Conservation (phyloP, 2,888 invertebrate species). For the Sminthurides aquaticus region DNA sequence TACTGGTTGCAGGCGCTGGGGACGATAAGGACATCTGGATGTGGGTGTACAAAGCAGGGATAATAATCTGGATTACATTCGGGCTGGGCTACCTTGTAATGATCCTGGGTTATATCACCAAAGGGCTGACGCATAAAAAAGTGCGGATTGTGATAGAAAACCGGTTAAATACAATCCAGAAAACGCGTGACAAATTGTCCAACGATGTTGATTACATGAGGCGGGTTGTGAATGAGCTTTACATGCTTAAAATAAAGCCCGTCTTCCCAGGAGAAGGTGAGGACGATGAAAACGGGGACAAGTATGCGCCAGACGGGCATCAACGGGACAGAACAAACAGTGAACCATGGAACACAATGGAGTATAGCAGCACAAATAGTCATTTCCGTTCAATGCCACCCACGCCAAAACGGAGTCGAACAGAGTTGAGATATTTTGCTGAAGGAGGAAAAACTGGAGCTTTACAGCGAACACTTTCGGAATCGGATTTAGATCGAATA, state of each 20-base stretch:
- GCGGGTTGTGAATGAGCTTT: slow-evolving; percentile 70
- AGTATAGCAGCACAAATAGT: slow-evolving; percentile 24
- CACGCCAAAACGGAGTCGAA: slow-evolving; percentile 1
- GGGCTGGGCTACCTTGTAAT: slow-evolving; percentile 85
- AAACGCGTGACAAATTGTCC: slow-evolving; percentile 52
- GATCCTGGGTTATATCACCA: slow-evolving; percentile 77
- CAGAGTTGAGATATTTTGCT: neutral
- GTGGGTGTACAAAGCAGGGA: slow-evolving; percentile 67
- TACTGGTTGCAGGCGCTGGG: slow-evolving; percentile 38
- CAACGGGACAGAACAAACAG: slow-evolving; percentile 12
- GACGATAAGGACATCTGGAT: slow-evolving; percentile 41
- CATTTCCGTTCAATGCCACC: slow-evolving; percentile 44
- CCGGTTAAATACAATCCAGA: slow-evolving; percentile 31
- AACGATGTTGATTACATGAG: slow-evolving; percentile 66
- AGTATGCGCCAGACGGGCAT: slow-evolving; percentile 20
- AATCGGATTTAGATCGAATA: slow-evolving; percentile 68
- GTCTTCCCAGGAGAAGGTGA: slow-evolving; percentile 28
- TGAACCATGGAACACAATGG: slow-evolving; percentile 39
- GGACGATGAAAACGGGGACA: slow-evolving; percentile 11
- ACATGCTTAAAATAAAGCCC: slow-evolving; percentile 68
- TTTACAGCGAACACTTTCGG: slow-evolving; percentile 51
- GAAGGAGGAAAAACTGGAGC: neutral
- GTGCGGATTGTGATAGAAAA: slow-evolving; percentile 40
- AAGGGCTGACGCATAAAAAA: slow-evolving; percentile 53
- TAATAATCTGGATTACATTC: slow-evolving; percentile 83